phyloP scores from a whole-genome alignment of 2,888 invertebrate genomes.

The Celastrina argiolus region DNA sequence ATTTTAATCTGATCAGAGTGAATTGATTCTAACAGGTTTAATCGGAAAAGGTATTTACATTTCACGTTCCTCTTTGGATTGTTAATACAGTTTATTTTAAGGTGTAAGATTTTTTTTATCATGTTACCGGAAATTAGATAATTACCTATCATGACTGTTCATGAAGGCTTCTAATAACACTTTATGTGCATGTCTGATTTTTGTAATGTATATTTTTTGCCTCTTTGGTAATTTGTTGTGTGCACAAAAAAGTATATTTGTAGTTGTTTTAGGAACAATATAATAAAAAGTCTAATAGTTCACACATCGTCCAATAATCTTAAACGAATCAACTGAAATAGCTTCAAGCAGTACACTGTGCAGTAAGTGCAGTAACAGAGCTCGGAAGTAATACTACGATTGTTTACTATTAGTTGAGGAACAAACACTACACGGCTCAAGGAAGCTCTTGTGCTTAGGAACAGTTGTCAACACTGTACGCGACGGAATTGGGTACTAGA shows the following conservation, averaged over 20 bases:
- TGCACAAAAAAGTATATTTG: too few relatives aligned
- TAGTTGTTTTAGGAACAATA: too few relatives aligned
- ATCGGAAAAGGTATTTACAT: neutral
- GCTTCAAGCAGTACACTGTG: neutral
- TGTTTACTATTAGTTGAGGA: neutral
- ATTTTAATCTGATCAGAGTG: constrained; percentile 8
- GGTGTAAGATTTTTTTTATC: too few relatives aligned
- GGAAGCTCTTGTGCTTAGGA: neutral
- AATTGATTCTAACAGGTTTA: neutral
- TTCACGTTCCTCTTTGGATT: neutral
- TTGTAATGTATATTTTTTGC: too few relatives aligned
- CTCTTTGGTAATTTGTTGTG: too few relatives aligned
- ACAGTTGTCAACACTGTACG: neutral
- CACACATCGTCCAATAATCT: neutral
- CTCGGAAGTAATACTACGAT: neutral
- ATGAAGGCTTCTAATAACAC: too few relatives aligned
- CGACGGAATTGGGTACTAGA: too few relatives aligned
- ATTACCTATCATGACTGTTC: too few relatives aligned
- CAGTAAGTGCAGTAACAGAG: neutral
- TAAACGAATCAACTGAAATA: neutral
- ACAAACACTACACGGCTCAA: neutral
- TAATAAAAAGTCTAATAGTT: too few relatives aligned
- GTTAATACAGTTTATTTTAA: too few relatives aligned
- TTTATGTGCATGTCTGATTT: too few relatives aligned
- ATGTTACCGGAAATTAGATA: too few relatives aligned